Evolutionary conservation across 2,888 invertebrate genomes (phyloP).

Genomic region (Campaea margaritaria): DNA sequence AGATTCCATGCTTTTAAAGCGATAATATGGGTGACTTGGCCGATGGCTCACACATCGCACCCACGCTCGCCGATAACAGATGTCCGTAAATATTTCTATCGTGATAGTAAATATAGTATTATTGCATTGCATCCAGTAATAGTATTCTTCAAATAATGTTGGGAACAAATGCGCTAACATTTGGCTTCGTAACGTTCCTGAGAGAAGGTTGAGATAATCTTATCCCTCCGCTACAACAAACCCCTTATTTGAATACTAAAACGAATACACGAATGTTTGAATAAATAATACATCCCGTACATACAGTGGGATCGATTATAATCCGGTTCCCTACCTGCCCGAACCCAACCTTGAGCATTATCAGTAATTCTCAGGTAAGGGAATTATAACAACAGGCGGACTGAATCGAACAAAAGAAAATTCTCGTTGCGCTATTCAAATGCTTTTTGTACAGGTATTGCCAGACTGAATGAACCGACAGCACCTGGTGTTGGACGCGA

Average conservation of each 20-base stretch:
- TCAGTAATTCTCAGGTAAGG: constrained; percentile 70
- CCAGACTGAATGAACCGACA: constrained; percentile 57
- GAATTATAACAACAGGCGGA: constrained; percentile 29
- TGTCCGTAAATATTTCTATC: constrained; percentile 12
- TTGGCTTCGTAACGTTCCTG: constrained; percentile 1
- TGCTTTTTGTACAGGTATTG: constrained; percentile 50
- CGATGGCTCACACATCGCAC: constrained; percentile 51
- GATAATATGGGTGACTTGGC: constrained; percentile 49
- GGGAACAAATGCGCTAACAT: constrained; percentile 1
- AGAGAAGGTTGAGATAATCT: constrained; percentile 22
- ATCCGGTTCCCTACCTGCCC: constrained; percentile 74
- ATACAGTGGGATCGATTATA: constrained; percentile 65
- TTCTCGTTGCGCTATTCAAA: constrained; percentile 54
- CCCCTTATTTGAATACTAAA: constrained; percentile 24
- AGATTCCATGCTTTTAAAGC: not conserved
- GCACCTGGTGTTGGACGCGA: constrained; percentile 33
- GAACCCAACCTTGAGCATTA: constrained; percentile 63
- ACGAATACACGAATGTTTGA: constrained; percentile 33
- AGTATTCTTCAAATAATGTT: constrained; percentile 4
- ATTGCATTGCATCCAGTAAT: constrained; percentile 11
- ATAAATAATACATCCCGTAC: constrained; percentile 51
- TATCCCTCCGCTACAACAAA: constrained; percentile 26
- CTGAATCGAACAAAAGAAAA: constrained; percentile 48
- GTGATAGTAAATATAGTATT: constrained; percentile 20
- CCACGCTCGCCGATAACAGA: constrained; percentile 52